Evolutionary conservation across 2,113 vertebrate genomes (phyloP).

Genomic region (Chitala chitala): DNA sequence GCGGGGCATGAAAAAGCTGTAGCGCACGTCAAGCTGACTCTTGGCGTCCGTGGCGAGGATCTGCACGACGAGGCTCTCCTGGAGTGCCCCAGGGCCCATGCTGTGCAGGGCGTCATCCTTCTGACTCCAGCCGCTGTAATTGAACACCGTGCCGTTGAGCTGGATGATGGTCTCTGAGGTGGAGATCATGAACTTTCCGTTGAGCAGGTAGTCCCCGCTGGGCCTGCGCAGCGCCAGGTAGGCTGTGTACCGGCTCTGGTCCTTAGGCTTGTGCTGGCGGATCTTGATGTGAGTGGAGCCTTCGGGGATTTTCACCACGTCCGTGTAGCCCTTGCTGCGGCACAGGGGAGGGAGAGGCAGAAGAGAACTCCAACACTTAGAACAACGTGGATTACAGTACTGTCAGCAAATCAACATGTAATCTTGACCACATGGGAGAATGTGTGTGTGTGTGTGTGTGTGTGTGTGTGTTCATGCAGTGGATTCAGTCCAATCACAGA

Average conservation of each 20-base stretch:
- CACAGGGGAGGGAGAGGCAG: background rate
- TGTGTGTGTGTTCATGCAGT: no score
- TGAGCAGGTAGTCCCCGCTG: constrained; percentile 83
- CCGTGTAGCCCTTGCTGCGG: constrained; percentile 93
- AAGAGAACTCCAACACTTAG: background rate
- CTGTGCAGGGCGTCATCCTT: constrained; percentile 84
- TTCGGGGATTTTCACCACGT: constrained; percentile 86
- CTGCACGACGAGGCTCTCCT: constrained; percentile 78
- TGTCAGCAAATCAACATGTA: background rate
- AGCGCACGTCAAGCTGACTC: constrained; percentile 83
- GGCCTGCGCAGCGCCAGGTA: constrained; percentile 87
- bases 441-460: no score
- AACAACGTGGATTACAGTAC: background rate
- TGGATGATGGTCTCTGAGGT: constrained; percentile 90
- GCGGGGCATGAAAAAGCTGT: constrained; percentile 87
- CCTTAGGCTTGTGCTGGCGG: constrained; percentile 88
- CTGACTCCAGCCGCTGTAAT: constrained; percentile 98
- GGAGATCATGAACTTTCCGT: constrained; percentile 97
- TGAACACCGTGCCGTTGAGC: constrained; percentile 86
- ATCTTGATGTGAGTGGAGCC: constrained; percentile 94
- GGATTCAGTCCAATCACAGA: no score
- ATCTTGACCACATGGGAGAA: no score
- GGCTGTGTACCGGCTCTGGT: constrained; percentile 83
- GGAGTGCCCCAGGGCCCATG: constrained; percentile 82
- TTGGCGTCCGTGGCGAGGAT: constrained; percentile 86